These are phyloP conservation scores for Gari tellinella DNA, from an alignment of 2,888 invertebrate species.

Conservation along the genomic window DNA sequence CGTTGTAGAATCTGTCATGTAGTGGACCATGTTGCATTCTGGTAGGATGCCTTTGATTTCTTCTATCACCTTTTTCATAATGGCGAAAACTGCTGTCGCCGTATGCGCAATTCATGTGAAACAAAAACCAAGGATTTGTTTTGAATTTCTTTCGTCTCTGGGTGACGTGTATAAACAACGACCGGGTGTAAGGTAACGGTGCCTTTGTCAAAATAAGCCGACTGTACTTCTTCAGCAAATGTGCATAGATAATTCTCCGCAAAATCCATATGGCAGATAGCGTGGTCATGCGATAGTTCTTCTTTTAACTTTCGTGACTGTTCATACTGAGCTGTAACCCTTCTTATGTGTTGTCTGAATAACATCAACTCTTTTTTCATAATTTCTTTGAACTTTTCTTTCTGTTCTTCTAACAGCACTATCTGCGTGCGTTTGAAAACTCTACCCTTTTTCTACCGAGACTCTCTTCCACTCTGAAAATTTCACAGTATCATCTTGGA, in stretches of 20 bases:
- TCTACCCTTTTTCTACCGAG: constrained; percentile 36
- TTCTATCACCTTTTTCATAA: constrained; percentile 5
- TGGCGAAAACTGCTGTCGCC: constrained; percentile 14
- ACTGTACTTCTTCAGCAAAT: constrained; percentile 37
- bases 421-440: constrained; percentile 31
- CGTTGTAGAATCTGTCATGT: constrained; percentile 23
- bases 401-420: constrained; percentile 23
- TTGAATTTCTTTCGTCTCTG: no score
- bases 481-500: constrained; percentile 1
- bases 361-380: constrained; percentile 11
- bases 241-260: constrained; percentile 42
- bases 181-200: constrained; percentile 28
- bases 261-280: constrained; percentile 36
- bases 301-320: constrained; percentile 16
- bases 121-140: neutral
- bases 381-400: constrained; percentile 29
- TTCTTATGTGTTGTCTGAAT: constrained; percentile 18
- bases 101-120: constrained; percentile 13
- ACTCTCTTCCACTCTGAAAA: constrained; percentile 30
- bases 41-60: constrained; percentile 13
- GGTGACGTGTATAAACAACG: neutral
- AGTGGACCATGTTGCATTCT: constrained; percentile 8
- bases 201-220: constrained; percentile 42
- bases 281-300: constrained; percentile 23
- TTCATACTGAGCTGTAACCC: constrained; percentile 34